A percentile compares a stretch with the other conserved stretches of the same genome.
These are phyloP conservation scores for Ceratotherium simum DNA, from an alignment of 2,113 vertebrate genomes.

Conservation along the genomic window DNA sequence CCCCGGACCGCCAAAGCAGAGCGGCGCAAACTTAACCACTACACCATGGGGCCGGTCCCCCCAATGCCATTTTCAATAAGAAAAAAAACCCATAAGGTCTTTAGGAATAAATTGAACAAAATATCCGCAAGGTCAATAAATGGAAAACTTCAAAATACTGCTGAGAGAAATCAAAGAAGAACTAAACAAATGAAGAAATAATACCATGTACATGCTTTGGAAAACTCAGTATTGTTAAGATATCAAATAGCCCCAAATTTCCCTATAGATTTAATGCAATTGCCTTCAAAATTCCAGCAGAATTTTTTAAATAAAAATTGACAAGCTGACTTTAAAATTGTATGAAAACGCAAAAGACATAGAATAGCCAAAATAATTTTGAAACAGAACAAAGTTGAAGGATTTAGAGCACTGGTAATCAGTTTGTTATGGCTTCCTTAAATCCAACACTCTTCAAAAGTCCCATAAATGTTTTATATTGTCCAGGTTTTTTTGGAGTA, in stretches of 20 bases:
- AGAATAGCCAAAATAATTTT: neutral
- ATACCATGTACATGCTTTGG: neutral
- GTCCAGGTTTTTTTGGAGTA: neutral
- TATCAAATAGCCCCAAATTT: neutral
- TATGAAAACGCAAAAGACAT: neutral
- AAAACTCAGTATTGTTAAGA: neutral
- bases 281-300: conserved; percentile 4
- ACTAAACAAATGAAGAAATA: neutral
- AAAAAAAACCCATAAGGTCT: neutral
- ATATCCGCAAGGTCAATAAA: neutral
- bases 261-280: neutral
- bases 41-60: neutral
- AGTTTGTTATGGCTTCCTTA: neutral
- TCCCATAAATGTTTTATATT: neutral
- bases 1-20: too few relatives aligned
- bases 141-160: neutral
- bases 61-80: neutral
- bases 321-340: neutral
- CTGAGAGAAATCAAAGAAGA: neutral
- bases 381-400: neutral
- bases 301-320: neutral
- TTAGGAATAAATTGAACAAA: neutral
- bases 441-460: neutral
- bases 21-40: too few relatives aligned
- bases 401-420: neutral